These are phyloP conservation scores for Ectemnius lituratus DNA, from an alignment of 2,888 invertebrate species.

Conservation along the genomic window DNA sequence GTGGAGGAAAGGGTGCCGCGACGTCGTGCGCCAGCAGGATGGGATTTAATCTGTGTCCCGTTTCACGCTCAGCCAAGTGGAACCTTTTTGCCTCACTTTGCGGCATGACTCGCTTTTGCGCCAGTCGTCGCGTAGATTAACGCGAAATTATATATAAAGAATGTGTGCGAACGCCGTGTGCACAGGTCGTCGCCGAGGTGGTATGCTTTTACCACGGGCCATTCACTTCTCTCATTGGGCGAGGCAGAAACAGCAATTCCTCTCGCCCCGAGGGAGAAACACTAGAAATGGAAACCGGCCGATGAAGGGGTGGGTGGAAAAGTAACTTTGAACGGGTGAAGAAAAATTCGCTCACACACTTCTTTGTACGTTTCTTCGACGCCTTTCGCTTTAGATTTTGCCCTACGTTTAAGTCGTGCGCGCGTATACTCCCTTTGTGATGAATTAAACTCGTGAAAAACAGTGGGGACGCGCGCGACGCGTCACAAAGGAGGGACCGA, in stretches of 20 bases:
- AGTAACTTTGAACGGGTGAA: slow-evolving; percentile 5
- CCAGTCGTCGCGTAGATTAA: slow-evolving; percentile 78
- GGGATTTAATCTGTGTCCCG: slow-evolving; percentile 81
- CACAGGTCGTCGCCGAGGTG: slow-evolving; percentile 55
- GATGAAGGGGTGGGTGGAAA: slow-evolving; percentile 15
- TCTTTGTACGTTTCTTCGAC: slow-evolving; percentile 36
- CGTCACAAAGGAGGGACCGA: slow-evolving; percentile 39
- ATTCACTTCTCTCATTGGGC: slow-evolving; percentile 45
- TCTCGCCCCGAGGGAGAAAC: not conserved
- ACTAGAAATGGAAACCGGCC: slow-evolving; percentile 4
- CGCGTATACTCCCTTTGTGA: slow-evolving; percentile 52
- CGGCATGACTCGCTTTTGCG: slow-evolving; percentile 77
- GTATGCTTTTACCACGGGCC: slow-evolving; percentile 53
- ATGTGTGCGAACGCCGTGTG: slow-evolving; percentile 66
- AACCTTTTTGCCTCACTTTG: slow-evolving; percentile 79
- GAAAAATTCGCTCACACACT: slow-evolving; percentile 26
- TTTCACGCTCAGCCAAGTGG: slow-evolving; percentile 80
- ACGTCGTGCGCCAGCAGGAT: slow-evolving; percentile 75
- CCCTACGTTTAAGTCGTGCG: slow-evolving; percentile 37
- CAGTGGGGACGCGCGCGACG: slow-evolving; percentile 25
- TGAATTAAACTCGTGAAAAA: slow-evolving; percentile 58
- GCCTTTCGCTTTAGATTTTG: slow-evolving; percentile 18
- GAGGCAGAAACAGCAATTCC: not conserved
- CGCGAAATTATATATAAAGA: slow-evolving; percentile 79
- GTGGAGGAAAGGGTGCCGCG: slow-evolving; percentile 64